A percentile compares a stretch with the other conserved stretches of the same genome.
phyloP scores from a whole-genome alignment of 2,113 vertebrate genomes.

The Corydoras maculifer region DNA sequence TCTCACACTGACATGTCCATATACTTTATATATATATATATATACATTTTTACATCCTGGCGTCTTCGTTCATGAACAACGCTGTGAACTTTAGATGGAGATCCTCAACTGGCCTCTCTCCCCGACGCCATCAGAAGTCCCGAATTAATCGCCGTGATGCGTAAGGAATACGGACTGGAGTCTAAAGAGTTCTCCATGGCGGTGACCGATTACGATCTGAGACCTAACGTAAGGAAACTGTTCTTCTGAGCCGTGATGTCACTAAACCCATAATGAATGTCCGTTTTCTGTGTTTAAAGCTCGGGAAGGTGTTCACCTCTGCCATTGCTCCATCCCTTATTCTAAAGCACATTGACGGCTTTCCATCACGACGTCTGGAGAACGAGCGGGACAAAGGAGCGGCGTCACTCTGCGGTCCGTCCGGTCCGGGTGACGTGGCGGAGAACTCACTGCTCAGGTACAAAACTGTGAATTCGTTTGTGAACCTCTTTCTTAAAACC shows the following conservation, averaged over 20 bases:
- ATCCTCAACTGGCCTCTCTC: slow-evolving; percentile 40
- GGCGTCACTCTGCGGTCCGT: slow-evolving; percentile 45
- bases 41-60: too few relatives aligned
- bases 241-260: not conserved
- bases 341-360: slow-evolving; percentile 62
- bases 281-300: slow-evolving; percentile 16
- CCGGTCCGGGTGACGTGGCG: slow-evolving; percentile 26
- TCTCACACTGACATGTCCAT: too few relatives aligned
- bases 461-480: not conserved
- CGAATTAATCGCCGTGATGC: slow-evolving; percentile 57
- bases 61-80: too few relatives aligned
- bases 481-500: too few relatives aligned
- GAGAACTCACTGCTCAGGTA: slow-evolving; percentile 66
- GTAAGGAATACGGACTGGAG: slow-evolving; percentile 56
- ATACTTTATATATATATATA: too few relatives aligned
- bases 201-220: slow-evolving; percentile 68
- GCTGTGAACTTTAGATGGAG: slow-evolving; percentile 49
- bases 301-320: slow-evolving; percentile 61
- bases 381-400: slow-evolving; percentile 53
- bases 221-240: slow-evolving; percentile 51
- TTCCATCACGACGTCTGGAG: slow-evolving; percentile 61
- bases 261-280: not conserved
- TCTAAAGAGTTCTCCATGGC: slow-evolving; percentile 66
- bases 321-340: slow-evolving; percentile 55
- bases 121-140: slow-evolving; percentile 44